Conservation (phyloP, 2,888 invertebrate genomes). For the Glaucopsyche alexis region DNA sequence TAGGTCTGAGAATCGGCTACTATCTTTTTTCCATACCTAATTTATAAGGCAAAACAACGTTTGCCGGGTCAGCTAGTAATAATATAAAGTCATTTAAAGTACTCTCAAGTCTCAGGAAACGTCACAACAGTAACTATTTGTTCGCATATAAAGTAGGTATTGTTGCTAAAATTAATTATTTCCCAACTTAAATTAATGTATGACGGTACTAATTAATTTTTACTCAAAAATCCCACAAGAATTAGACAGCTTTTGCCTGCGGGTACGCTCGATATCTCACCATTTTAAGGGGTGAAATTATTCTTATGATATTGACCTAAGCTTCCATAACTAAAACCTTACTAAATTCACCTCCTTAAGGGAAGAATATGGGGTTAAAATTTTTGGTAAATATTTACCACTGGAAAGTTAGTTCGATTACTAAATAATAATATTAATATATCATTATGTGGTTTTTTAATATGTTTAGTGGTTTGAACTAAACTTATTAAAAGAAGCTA, state of each 20-base stretch:
- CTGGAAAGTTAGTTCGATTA: too few relatives aligned
- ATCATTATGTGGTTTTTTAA: too few relatives aligned
- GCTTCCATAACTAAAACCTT: too few relatives aligned
- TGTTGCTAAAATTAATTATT: not conserved
- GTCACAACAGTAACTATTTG: not conserved
- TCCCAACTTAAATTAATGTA: not conserved
- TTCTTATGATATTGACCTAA: not conserved
- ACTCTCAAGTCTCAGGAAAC: not conserved
- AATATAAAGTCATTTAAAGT: too few relatives aligned
- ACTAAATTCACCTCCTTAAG: too few relatives aligned
- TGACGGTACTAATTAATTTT: not conserved
- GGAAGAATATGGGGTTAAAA: not conserved
- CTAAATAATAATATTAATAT: too few relatives aligned
- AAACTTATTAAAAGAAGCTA: too few relatives aligned
- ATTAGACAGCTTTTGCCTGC: not conserved
- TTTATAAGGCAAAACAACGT: too few relatives aligned
- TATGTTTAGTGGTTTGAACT: too few relatives aligned
- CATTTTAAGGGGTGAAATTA: not conserved
- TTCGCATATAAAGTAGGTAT: not conserved
- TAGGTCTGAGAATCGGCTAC: too few relatives aligned
- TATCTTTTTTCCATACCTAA: too few relatives aligned
- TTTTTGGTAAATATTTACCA: not conserved
- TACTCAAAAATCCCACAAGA: not conserved
- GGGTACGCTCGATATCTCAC: not conserved
- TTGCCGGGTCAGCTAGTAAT: too few relatives aligned